Evolutionary conservation across 1,140 invertebrate genomes (phyloP).

Genomic region (Steinernema feltiae): DNA sequence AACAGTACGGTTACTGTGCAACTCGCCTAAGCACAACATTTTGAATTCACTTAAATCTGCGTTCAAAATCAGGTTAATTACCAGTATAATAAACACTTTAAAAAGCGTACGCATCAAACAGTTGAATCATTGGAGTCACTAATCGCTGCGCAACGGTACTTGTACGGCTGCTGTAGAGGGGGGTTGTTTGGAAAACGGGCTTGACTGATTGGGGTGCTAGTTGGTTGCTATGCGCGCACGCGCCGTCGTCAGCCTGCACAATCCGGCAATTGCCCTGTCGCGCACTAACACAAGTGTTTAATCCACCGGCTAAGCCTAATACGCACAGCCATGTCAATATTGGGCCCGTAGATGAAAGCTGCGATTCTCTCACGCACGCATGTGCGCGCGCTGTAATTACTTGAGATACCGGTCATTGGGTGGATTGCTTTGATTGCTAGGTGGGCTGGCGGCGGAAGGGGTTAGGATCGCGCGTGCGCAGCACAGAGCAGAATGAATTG

Average conservation of each 20-base stretch:
- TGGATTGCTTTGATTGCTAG: not conserved
- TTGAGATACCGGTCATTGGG: not conserved
- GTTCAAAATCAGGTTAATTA: slow-evolving; percentile 14
- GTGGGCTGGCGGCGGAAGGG: not conserved
- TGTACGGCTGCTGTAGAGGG: not conserved
- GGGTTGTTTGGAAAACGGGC: not conserved
- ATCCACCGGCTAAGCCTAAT: slow-evolving; percentile 7
- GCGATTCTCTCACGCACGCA: no score
- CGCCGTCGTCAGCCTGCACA: slow-evolving; percentile 10
- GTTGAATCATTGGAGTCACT: not conserved
- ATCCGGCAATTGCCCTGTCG: not conserved
- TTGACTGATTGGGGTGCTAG: not conserved
- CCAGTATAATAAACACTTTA: not conserved
- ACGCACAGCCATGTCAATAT: not conserved
- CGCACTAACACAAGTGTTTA: slow-evolving; percentile 8
- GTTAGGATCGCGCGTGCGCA: not conserved
- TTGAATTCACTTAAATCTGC: slow-evolving; percentile 1
- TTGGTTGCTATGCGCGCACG: slow-evolving; percentile 2
- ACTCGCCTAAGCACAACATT: slow-evolving; percentile 39
- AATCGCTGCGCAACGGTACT: not conserved
- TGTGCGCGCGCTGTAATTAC: not conserved
- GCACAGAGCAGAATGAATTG: no score
- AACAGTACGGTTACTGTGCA: slow-evolving; percentile 45
- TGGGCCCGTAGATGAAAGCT: not conserved
- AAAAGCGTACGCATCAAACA: not conserved